Evolutionary conservation across 2,888 invertebrate species (phyloP).

Genomic region (Eupithecia exiguata): DNA sequence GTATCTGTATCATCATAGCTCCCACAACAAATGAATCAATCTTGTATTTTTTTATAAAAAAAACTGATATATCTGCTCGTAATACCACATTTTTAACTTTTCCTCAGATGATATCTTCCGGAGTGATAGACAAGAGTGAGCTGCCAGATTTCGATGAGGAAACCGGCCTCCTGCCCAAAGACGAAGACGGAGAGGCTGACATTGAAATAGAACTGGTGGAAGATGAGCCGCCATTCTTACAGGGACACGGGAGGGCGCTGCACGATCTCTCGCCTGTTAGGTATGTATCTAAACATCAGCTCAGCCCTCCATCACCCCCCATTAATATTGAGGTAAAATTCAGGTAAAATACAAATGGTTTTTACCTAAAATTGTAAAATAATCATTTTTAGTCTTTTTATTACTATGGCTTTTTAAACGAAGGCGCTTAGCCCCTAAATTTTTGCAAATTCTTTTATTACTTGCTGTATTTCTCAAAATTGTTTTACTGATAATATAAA

Average conservation of each 20-base stretch:
- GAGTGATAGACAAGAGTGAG: slow-evolving; percentile 95
- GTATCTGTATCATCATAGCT: too few relatives aligned
- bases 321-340: too few relatives aligned
- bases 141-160: slow-evolving; percentile 99
- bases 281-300: slow-evolving; percentile 2
- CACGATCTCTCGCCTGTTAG: slow-evolving; percentile 96
- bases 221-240: slow-evolving; percentile 98
- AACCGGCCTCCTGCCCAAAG: slow-evolving; percentile 95
- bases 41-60: too few relatives aligned
- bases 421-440: too few relatives aligned
- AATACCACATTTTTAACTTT: neutral
- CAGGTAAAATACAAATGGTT: too few relatives aligned
- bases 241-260: slow-evolving; percentile 95
- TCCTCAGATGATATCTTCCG: slow-evolving; percentile 93
- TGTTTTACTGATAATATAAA: neutral
- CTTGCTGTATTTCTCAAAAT: neutral
- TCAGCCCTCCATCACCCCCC: too few relatives aligned
- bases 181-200: slow-evolving; percentile 97
- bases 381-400: neutral
- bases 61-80: too few relatives aligned
- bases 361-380: too few relatives aligned
- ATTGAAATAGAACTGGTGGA: slow-evolving; percentile 99
- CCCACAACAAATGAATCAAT: too few relatives aligned
- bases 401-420: neutral
- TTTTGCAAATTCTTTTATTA: neutral